Percentiles rank a stretch among this genome's conserved stretches.
Evolutionary conservation across 92 coral and sea anemone genomes (phyloP).

Genomic region (Isaurus tuberculatus): DNA sequence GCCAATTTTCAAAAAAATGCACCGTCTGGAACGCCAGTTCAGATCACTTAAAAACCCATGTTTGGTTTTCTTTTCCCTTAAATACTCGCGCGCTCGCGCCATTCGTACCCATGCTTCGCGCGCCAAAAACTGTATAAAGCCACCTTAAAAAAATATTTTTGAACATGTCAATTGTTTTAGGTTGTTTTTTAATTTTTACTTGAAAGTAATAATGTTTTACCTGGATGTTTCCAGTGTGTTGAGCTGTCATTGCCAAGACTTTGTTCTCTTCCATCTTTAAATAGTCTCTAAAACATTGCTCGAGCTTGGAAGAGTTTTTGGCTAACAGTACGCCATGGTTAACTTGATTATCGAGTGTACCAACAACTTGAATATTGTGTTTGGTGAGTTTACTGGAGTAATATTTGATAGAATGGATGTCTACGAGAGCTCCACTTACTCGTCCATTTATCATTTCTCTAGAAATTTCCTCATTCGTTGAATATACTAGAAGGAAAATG

Average conservation of each 20-base stretch:
- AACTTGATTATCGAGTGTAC: conserved; percentile 71
- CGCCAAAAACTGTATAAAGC: no score
- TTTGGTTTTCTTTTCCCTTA: no score
- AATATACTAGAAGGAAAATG: conserved; percentile 48
- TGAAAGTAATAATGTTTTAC: no score
- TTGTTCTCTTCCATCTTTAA: conserved; percentile 69
- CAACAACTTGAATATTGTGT: conserved; percentile 74
- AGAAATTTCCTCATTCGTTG: conserved; percentile 66
- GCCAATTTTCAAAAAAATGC: no score
- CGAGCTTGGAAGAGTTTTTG: conserved; percentile 57
- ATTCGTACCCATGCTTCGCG: no score
- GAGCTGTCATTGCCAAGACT: conserved; percentile 63
- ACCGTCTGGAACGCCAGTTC: no score
- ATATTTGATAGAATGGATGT: conserved; percentile 82
- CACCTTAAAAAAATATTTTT: no score
- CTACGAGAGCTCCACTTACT: conserved; percentile 85
- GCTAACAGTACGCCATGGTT: conserved; percentile 78
- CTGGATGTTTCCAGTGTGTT: conserved; percentile 78
- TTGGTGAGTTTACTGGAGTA: conserved; percentile 60
- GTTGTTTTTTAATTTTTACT: no score
- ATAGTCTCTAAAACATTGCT: conserved; percentile 65
- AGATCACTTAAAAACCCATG: no score
- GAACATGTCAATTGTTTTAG: no score
- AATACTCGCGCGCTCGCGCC: no score
- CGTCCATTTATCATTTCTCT: conserved; percentile 63